These are phyloP conservation scores for Malurus elegans DNA, from an alignment of 2,113 vertebrate species.

Conservation along the genomic window DNA sequence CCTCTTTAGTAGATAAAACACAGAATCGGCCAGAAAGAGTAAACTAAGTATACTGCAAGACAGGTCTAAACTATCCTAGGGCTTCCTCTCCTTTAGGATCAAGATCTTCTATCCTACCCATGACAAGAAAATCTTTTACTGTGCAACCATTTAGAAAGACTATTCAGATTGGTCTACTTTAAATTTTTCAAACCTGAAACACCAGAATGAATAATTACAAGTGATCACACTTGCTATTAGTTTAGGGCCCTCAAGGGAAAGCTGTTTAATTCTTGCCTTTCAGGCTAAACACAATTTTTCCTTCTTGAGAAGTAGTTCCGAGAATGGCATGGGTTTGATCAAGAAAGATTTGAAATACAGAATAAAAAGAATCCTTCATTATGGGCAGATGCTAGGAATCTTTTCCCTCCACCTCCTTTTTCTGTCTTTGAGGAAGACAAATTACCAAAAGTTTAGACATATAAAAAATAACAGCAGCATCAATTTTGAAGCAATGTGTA, in stretches of 20 bases:
- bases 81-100: background rate
- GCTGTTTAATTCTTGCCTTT: constrained; percentile 21
- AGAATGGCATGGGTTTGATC: background rate
- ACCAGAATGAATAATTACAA: constrained; percentile 25
- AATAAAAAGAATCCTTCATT: constrained; percentile 15
- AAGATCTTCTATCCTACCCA: background rate
- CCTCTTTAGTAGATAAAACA: background rate
- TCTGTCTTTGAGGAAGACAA: constrained; percentile 34
- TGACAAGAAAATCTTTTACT: background rate
- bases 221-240: background rate
- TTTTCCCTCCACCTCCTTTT: background rate
- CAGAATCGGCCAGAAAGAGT: background rate
- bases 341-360: constrained; percentile 21
- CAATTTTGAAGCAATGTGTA: constrained; percentile 44
- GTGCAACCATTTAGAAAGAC: background rate
- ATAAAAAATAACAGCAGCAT: constrained; percentile 41
- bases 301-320: background rate
- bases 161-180: background rate
- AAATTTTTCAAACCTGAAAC: constrained; percentile 22
- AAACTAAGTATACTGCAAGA: background rate
- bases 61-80: background rate
- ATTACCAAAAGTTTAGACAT: constrained; percentile 10
- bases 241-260: constrained; percentile 19
- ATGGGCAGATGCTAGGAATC: background rate
- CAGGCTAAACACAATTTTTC: constrained; percentile 16